Percentiles rank a stretch among this genome's conserved stretches.
Evolutionary conservation across 1,140 invertebrate genomes (phyloP).

Genomic region (Cyrtorhinus lividipennis): DNA sequence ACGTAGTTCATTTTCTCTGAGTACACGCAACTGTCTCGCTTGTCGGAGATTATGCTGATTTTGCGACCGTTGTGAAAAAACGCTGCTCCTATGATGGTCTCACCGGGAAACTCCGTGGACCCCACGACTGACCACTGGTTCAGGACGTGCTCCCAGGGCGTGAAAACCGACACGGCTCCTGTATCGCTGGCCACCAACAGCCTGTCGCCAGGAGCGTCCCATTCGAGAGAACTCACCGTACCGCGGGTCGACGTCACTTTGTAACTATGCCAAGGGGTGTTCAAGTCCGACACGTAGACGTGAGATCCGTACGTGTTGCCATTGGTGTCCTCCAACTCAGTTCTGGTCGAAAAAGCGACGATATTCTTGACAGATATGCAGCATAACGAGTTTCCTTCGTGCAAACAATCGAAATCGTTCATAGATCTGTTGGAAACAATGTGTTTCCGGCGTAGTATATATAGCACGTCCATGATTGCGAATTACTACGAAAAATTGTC

Average conservation of each 20-base stretch:
- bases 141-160: slow-evolving; percentile 57
- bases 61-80: slow-evolving; percentile 79
- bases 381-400: slow-evolving; percentile 24
- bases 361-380: slow-evolving; percentile 57
- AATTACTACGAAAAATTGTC: no score
- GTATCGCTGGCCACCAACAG: slow-evolving; percentile 57
- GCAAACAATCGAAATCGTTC: slow-evolving; percentile 22
- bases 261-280: slow-evolving; percentile 67
- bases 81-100: slow-evolving; percentile 60
- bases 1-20: slow-evolving; percentile 69
- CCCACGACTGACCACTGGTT: slow-evolving; percentile 50
- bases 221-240: slow-evolving; percentile 61
- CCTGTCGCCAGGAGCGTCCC: slow-evolving; percentile 67
- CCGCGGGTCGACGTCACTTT: slow-evolving; percentile 40
- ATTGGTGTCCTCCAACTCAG: slow-evolving; percentile 45
- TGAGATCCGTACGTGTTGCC: slow-evolving; percentile 56
- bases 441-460: slow-evolving; percentile 20
- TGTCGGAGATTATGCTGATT: slow-evolving; percentile 48
- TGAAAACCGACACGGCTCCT: slow-evolving; percentile 62
- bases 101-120: slow-evolving; percentile 42
- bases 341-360: slow-evolving; percentile 61
- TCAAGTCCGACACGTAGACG: slow-evolving; percentile 74
- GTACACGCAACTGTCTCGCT: slow-evolving; percentile 65
- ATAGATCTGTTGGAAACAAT: slow-evolving; percentile 15
- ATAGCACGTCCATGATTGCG: slow-evolving; percentile 18